Base-by-base conservation (phyloP, 2,113 vertebrate genomes). In the Lynx canadensis region DNA sequence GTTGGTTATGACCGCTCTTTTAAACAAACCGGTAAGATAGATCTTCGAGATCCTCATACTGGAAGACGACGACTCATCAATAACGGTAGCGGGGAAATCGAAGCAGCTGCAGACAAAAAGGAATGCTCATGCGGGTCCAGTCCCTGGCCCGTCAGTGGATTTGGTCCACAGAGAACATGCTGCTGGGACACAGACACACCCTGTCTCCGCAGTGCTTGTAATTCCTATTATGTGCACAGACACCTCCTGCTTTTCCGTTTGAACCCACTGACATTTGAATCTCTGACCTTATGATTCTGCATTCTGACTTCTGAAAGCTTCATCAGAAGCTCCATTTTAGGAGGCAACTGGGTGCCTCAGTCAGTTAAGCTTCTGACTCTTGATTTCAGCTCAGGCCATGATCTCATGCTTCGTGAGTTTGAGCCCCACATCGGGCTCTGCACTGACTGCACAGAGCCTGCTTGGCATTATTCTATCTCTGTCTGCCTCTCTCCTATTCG, bases 141-240 rank as follows among this genome's bases (percentile, higher is more conserved):
- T 1, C 48, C 27, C 7, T 13, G 38, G 38, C 29, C 31, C 31
- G 6, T 31, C 52, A 12, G 48, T n/a, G 45, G 18, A 19, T 84
- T 57, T 12, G 18, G 4, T 52, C 36, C 45, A 2, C 2, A 0
- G 16, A 50, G 73, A 57, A 74, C 7, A 9, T 7, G 19, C 84
- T 18, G 10, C 14, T 5, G 31, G 19, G 25, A 89, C 19, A 5
- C 25, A 29, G 41, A 48, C 55, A 41, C 21, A 27, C 8, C 27
- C 4, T 10, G 7, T 29, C 33, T 76, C 6, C 8, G 3, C 4
- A 0, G 29, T 2, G 19, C 33, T 68, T 31, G 8, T 10, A 8
- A 83, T 41, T 50, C 76, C n/a, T 36, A 12, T 11, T n/a, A 23
- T 38, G 36, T 78, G 4, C 33, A 27, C 38, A 48, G 33, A 50